Percentiles rank a stretch among this genome's conserved stretches.
Conservation (phyloP, 1,140 invertebrate species). For the Druon quercuslanigerum region DNA sequence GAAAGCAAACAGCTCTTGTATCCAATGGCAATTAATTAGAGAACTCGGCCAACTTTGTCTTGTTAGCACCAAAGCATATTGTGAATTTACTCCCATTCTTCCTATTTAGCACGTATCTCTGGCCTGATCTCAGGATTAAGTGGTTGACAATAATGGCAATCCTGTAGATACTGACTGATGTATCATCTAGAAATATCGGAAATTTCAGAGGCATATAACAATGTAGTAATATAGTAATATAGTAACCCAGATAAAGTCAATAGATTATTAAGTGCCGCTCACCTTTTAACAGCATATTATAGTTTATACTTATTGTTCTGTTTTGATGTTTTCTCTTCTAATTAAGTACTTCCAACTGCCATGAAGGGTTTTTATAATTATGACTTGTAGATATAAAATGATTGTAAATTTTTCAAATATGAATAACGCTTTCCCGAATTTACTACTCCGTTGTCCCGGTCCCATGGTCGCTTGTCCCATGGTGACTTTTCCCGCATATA, state of each 20-base stretch:
- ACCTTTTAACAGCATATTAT: conserved; percentile 3
- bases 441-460: too few relatives aligned
- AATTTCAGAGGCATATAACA: background rate
- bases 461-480: too few relatives aligned
- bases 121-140: background rate
- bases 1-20: conserved; percentile 45
- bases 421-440: too few relatives aligned
- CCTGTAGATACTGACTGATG: background rate
- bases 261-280: background rate
- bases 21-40: conserved; percentile 52
- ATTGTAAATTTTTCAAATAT: too few relatives aligned
- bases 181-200: background rate
- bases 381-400: too few relatives aligned
- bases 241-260: background rate
- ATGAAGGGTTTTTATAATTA: too few relatives aligned
- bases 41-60: conserved; percentile 22
- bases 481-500: too few relatives aligned
- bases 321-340: background rate
- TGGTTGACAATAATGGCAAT: background rate
- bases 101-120: background rate
- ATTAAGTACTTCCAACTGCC: background rate
- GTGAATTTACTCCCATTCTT: background rate
- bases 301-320: background rate
- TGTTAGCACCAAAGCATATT: background rate
- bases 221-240: too few relatives aligned